Conservation (phyloP, 2,888 invertebrate genomes). For the Alentia gelatinosa region DNA sequence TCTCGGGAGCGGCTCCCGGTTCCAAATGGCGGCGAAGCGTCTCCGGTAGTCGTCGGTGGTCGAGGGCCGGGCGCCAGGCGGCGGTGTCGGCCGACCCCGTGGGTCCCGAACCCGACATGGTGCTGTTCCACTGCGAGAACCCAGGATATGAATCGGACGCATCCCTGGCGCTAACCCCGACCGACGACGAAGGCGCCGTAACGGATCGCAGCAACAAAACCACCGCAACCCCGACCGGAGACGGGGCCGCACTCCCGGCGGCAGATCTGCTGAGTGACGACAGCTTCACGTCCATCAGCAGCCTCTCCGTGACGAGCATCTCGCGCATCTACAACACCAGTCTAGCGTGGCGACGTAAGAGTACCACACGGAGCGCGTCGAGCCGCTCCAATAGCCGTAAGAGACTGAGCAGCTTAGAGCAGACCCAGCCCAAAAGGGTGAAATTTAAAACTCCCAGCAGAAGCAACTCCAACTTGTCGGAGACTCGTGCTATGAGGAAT, state of each 20-base stretch:
- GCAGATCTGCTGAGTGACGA: constrained; percentile 3
- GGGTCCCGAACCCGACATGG: neutral
- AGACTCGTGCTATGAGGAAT: neutral
- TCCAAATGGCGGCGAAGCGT: neutral
- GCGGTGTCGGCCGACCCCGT: neutral
- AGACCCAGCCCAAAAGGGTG: neutral
- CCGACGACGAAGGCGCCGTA: constrained; percentile 1
- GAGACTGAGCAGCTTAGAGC: neutral
- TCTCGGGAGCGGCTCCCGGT: neutral
- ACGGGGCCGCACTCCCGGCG: neutral
- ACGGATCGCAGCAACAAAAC: neutral
- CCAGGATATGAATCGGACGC: constrained; percentile 49
- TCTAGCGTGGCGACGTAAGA: neutral
- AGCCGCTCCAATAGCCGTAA: constrained; percentile 1
- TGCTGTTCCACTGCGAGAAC: constrained; percentile 51
- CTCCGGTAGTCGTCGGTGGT: neutral
- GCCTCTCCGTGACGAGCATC: neutral
- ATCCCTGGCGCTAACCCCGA: neutral
- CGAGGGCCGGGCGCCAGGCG: neutral
- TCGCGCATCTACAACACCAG: neutral
- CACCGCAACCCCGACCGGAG: neutral
- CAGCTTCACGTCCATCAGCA: constrained; percentile 51
- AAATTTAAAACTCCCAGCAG: neutral
- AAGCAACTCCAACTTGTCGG: neutral
- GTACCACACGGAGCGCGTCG: neutral